phyloP scores from a whole-genome alignment of 1,140 invertebrate species.

The Trinorchestia longiramus region DNA sequence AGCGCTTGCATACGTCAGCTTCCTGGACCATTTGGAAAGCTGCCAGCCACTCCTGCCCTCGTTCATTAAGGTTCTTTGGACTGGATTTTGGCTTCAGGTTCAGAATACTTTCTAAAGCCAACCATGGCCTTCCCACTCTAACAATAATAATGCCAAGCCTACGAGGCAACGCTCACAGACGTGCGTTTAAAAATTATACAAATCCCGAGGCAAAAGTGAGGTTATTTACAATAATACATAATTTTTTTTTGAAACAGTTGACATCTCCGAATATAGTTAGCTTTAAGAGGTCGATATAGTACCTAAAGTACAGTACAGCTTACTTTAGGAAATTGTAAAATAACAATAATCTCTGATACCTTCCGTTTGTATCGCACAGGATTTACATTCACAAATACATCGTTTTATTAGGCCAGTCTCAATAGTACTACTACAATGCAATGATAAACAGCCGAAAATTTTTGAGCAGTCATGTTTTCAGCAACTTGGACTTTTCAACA shows the following conservation, averaged over 20 bases:
- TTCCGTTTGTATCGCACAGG: background rate
- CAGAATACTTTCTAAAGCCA: background rate
- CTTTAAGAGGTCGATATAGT: background rate
- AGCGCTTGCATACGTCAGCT: background rate
- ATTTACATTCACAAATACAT: background rate
- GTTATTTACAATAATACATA: background rate
- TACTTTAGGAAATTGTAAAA: background rate
- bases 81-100: background rate
- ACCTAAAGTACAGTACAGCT: background rate
- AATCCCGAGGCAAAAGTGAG: background rate
- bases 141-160: background rate
- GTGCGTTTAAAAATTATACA: background rate
- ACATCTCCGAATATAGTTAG: background rate
- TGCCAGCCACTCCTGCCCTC: conserved; percentile 28
- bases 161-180: background rate
- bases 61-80: conserved; percentile 35
- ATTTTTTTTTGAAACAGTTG: background rate
- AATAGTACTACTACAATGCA: background rate
- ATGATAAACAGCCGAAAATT: background rate
- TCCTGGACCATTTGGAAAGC: background rate
- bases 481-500: background rate
- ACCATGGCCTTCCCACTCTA: background rate
- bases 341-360: background rate
- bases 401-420: too few species aligned
- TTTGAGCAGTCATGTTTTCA: background rate